Percentiles rank a stretch among this genome's conserved stretches.
Conservation (phyloP, 1,140 invertebrate genomes). For the Chymomyza costata region DNA sequence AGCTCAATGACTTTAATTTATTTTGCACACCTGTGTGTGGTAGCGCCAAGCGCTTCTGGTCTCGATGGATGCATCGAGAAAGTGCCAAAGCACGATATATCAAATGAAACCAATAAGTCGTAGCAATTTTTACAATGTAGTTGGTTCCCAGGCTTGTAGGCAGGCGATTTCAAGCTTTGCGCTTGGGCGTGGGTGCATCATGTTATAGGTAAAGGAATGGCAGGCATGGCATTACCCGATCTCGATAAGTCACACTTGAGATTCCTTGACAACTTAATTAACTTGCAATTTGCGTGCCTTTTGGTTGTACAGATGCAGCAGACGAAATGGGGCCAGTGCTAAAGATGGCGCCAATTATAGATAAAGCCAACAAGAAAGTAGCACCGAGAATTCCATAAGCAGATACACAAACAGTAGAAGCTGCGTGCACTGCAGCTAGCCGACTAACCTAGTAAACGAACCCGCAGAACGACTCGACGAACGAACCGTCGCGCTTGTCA, state of each 20-base stretch:
- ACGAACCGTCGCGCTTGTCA: neutral
- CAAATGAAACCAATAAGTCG: conserved; percentile 63
- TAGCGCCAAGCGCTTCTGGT: conserved; percentile 47
- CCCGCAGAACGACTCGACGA: conserved; percentile 54
- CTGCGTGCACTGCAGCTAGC: conserved; percentile 38
- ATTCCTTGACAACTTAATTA: conserved; percentile 60
- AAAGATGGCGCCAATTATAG: conserved; percentile 44
- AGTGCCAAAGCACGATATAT: conserved; percentile 46
- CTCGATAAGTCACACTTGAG: conserved; percentile 42
- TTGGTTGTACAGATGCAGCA: conserved; percentile 32
- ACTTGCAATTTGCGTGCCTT: conserved; percentile 66
- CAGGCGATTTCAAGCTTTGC: too few species aligned
- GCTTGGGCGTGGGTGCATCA: conserved; percentile 33
- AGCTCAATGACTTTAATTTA: conserved; percentile 50
- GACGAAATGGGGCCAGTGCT: conserved; percentile 47
- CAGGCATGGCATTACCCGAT: conserved; percentile 21
- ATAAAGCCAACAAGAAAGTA: conserved; percentile 56
- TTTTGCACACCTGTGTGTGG: conserved; percentile 61
- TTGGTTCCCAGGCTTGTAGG: conserved; percentile 56
- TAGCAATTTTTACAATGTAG: conserved; percentile 41
- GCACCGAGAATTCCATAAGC: conserved; percentile 50
- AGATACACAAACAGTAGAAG: conserved; percentile 10
- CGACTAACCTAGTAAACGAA: conserved; percentile 71
- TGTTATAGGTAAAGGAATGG: conserved; percentile 15
- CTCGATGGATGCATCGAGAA: conserved; percentile 34